A percentile compares a stretch with the other conserved stretches of the same genome.
phyloP scores from a whole-genome alignment of 2,113 vertebrate genomes.

The Oxyura jamaicensis region DNA sequence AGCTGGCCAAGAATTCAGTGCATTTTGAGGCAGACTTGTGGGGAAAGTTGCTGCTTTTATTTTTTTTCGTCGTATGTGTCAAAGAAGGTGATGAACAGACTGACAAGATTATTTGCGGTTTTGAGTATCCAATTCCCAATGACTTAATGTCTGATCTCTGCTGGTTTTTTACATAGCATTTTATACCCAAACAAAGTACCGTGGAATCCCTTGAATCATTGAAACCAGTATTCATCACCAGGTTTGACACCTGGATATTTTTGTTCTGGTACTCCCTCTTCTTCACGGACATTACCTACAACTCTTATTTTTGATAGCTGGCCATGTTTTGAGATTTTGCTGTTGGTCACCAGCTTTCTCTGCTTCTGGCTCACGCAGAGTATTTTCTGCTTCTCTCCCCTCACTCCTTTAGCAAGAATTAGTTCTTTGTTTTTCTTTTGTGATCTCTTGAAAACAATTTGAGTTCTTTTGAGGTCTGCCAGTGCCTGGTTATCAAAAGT shows the following conservation, averaged over 20 bases:
- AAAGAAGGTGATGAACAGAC: not conserved
- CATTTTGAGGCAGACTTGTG: not conserved
- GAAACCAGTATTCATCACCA: not conserved
- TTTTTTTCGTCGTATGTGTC: not conserved
- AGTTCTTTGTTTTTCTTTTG: not conserved
- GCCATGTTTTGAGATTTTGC: not conserved
- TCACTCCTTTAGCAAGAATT: not conserved
- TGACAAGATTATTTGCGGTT: not conserved
- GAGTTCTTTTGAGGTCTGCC: not conserved
- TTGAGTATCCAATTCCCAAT: not conserved
- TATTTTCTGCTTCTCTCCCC: not conserved
- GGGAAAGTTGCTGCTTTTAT: too few species aligned
- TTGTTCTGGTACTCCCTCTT: not conserved
- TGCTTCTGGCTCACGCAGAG: not conserved
- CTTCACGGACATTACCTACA: not conserved
- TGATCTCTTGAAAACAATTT: not conserved
- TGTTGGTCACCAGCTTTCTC: not conserved
- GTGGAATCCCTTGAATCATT: not conserved
- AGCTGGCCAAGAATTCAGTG: not conserved
- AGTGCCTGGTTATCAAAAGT: not conserved
- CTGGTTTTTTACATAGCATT: not conserved
- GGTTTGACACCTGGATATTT: not conserved
- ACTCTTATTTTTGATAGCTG: not conserved
- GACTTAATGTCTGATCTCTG: constrained; percentile 9
- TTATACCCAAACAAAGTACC: not conserved